Conservation (phyloP, 2,113 vertebrate genomes). For the Ammodytes marinus region DNA sequence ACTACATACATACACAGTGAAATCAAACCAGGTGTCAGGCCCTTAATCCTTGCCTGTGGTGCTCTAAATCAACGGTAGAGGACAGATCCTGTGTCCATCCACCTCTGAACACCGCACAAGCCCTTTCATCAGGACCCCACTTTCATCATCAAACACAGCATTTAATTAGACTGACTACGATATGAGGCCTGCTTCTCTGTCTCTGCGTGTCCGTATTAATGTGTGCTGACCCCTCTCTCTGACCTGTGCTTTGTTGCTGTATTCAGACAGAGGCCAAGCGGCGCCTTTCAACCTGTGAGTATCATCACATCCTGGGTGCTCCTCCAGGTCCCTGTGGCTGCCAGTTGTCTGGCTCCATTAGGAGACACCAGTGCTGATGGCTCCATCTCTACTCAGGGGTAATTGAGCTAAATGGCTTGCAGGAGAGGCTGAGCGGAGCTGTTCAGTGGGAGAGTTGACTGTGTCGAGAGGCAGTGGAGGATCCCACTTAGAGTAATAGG, state of each 20-base stretch:
- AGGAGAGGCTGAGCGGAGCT: conserved; percentile 49
- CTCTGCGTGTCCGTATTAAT: conserved; percentile 9
- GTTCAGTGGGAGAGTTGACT: conserved; percentile 60
- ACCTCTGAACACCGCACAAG: conserved; percentile 36
- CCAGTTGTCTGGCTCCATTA: conserved; percentile 55
- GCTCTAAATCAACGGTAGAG: conserved; percentile 59
- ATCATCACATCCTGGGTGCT: conserved; percentile 55
- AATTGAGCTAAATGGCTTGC: conserved; percentile 57
- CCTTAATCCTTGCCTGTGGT: conserved; percentile 53
- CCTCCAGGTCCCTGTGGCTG: conserved; percentile 22
- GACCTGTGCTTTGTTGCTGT: conserved; percentile 33
- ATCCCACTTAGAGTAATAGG: conserved; percentile 50
- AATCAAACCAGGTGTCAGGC: conserved; percentile 52
- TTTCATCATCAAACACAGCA: conserved; percentile 79
- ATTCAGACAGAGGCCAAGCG: conserved; percentile 25
- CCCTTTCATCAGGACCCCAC: conserved; percentile 71
- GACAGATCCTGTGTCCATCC: conserved; percentile 53
- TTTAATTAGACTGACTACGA: conserved; percentile 67
- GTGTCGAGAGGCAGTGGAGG: conserved; percentile 57
- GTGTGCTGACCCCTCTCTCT: conserved; percentile 4
- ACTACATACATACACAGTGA: not conserved
- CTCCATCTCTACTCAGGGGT: conserved; percentile 41
- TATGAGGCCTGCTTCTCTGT: conserved; percentile 51
- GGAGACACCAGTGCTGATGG: conserved; percentile 14
- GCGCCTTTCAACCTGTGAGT: conserved; percentile 28